Conservation (phyloP, 2,797 vertebrate genomes). For the Coluber constrictor region DNA sequence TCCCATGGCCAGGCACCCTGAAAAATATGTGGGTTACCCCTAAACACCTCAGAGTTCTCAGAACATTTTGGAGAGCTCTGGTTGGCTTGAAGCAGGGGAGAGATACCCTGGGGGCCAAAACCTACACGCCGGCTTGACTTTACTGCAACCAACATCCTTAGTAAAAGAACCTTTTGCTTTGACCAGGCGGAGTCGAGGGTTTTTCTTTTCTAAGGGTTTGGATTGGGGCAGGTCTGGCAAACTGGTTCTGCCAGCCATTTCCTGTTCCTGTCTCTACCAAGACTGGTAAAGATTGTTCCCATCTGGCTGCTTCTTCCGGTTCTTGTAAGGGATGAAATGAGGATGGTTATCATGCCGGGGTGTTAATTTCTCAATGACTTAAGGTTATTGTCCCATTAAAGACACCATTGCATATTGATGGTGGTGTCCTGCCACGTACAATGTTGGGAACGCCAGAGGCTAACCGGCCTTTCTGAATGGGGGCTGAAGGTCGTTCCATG, state of each 20-base stretch:
- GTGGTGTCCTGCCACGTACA: no score
- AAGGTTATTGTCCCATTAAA: background rate
- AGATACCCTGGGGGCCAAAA: no score
- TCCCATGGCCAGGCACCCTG: no score
- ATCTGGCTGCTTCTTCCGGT: background rate
- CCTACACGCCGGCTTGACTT: no score
- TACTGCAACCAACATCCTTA: no score
- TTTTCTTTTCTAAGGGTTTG: background rate
- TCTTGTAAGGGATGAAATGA: background rate
- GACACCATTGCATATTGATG: background rate
- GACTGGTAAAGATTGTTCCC: background rate
- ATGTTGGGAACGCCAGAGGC: background rate
- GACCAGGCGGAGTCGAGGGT: no score
- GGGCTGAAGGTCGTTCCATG: accelerated
- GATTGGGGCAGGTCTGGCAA: background rate
- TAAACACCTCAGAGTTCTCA: no score
- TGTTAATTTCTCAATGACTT: background rate
- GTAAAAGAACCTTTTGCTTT: no score
- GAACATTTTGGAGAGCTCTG: no score
- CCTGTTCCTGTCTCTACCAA: background rate
- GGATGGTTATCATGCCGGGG: background rate
- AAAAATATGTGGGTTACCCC: no score
- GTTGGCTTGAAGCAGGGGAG: no score
- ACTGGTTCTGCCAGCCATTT: background rate
- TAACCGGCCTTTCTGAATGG: accelerated